Evolutionary conservation across 2,888 invertebrate species (phyloP), one percentile per base, ranked within the genome.

Genomic region (Anthrax anthrax): DNA sequence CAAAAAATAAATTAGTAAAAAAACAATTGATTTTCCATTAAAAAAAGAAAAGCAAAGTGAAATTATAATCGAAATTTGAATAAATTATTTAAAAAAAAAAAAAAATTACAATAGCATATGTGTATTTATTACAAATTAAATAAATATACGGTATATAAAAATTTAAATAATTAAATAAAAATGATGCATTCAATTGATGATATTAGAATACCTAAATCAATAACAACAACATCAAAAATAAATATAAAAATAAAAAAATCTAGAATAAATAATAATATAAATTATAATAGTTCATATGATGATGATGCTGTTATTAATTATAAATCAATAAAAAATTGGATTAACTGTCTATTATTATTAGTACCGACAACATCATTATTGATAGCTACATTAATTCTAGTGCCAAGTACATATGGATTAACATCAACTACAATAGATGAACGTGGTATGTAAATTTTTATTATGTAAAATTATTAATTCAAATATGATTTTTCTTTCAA

Each of bases 391-490:
- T 29, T 41, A n/a, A 27, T 41, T 39, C 18, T 37, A 18, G 13
- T 45, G 19, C 48, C 47, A 10, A 37, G 37, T 37, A 48, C 50
- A 50, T 42, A 40, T 50, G 50, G 50, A 50, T 48, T 50, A 48
- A 48, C 48, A 36, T 23, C 23, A 4, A 23, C 4, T 23, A 48
- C 50, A 34, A 44, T 50, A 10, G 48, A 50, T 47, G 50, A 48
- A 50, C 50, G 50, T 47, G 50, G 50, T 50, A 50, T 39, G 50
- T 32, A 32, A 12, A 12, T 12, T 12, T 1, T 12, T 32, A 32
- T 27, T 2, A 27, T 8, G 5, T 46, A 18, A n/a, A 14, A 18
- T 18, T 16, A 37, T 37, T 37, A 16, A 37, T 37, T 43, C n/a
- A n/a, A n/a, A n/a, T n/a, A 43, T 36, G 43, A 19, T 10, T 27